Conservation (phyloP, 1,140 invertebrate species). For the Pectinophora gossypiella region DNA sequence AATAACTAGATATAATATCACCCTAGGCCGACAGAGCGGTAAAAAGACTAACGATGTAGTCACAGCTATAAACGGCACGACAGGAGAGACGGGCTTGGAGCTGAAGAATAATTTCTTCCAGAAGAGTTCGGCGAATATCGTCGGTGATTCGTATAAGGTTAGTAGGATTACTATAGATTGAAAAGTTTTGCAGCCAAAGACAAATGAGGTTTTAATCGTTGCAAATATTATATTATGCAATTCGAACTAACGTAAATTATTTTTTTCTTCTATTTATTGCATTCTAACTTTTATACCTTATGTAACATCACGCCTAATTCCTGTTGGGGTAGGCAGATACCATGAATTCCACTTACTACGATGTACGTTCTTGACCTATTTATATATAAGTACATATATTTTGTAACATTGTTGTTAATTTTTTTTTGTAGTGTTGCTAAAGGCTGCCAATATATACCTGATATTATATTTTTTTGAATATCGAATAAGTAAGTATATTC, state of each 20-base stretch:
- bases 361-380: too few relatives aligned
- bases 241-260: not conserved
- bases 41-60: slow-evolving; percentile 58
- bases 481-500: too few relatives aligned
- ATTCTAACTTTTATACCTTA: not conserved
- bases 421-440: too few relatives aligned
- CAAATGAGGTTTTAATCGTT: not conserved
- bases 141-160: slow-evolving; percentile 53
- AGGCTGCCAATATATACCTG: too few relatives aligned
- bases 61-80: slow-evolving; percentile 42
- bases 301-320: not conserved
- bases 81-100: slow-evolving; percentile 46
- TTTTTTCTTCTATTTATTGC: not conserved
- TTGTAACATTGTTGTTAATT: too few relatives aligned
- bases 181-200: too few relatives aligned
- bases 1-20: slow-evolving; percentile 47
- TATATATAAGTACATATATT: too few relatives aligned
- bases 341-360: too few relatives aligned
- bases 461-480: too few relatives aligned
- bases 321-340: too few relatives aligned
- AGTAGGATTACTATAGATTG: slow-evolving; percentile 53
- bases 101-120: slow-evolving; percentile 45
- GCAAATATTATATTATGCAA: not conserved
- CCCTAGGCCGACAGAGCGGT: slow-evolving; percentile 37
- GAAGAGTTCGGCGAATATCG: slow-evolving; percentile 32